phyloP scores from a whole-genome alignment of 2,113 vertebrate species.

The Cygnus buccinator region DNA sequence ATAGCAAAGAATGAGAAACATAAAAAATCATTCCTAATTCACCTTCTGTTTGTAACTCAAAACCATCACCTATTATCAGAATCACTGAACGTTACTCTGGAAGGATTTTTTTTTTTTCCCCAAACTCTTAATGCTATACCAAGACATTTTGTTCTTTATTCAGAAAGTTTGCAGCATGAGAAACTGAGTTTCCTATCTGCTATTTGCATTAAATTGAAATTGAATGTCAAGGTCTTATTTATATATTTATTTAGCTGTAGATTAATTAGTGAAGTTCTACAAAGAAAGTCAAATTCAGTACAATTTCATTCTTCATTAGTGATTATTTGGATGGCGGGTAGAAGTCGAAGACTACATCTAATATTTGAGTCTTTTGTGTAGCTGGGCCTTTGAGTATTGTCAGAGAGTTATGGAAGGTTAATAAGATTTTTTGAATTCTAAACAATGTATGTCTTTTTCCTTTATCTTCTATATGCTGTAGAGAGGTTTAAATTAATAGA shows the following conservation, averaged over 20 bases:
- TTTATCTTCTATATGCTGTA: conserved; percentile 21
- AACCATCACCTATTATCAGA: background rate
- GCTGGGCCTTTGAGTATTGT: background rate
- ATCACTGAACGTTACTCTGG: background rate
- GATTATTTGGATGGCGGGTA: background rate
- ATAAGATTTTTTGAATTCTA: conserved; percentile 34
- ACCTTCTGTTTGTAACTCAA: background rate
- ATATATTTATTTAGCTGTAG: conserved; percentile 35
- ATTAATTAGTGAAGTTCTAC: conserved; percentile 38
- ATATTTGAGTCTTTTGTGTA: background rate
- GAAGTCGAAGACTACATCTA: background rate
- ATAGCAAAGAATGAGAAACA: background rate
- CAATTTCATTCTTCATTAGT: background rate
- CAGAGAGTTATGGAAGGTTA: conserved; percentile 37
- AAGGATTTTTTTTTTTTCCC: background rate
- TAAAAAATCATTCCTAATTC: background rate
- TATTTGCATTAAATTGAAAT: conserved; percentile 15
- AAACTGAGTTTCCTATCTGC: background rate
- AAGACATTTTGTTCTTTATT: conserved; percentile 13
- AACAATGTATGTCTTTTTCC: background rate
- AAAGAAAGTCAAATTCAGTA: background rate
- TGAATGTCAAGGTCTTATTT: conserved; percentile 45
- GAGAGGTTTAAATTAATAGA: conserved; percentile 39
- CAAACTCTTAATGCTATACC: background rate
- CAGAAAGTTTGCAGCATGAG: background rate